These are phyloP conservation scores for Syrrhaptes paradoxus DNA, from an alignment of 2,113 vertebrate species.

Conservation along the genomic window DNA sequence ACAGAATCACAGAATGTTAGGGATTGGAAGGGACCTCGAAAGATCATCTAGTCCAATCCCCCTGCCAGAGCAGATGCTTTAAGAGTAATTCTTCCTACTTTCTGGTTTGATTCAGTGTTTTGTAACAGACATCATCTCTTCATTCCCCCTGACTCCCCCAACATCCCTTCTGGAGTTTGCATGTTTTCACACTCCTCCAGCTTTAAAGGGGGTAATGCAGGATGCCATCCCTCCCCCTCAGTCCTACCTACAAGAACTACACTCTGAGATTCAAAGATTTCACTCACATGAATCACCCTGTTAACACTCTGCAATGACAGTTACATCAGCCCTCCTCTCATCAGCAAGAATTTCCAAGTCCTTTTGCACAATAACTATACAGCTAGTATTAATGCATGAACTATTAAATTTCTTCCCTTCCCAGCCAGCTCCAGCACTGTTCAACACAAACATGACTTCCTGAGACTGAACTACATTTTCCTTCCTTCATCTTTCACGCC, in stretches of 20 bases:
- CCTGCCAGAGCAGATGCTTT: too few relatives aligned
- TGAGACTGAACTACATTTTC: conserved; percentile 15
- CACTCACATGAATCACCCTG: not conserved
- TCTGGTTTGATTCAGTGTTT: conserved; percentile 5
- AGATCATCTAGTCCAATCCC: too few relatives aligned
- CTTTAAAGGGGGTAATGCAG: not conserved
- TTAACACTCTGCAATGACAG: not conserved
- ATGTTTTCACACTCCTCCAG: not conserved
- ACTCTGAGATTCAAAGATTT: not conserved
- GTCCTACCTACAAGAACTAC: not conserved
- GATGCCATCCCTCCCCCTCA: not conserved
- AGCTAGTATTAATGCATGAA: not conserved
- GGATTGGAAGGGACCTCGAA: too few relatives aligned
- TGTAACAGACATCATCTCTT: not conserved
- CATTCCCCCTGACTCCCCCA: not conserved
- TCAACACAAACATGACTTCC: not conserved
- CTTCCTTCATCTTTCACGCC: not conserved
- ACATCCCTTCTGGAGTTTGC: not conserved
- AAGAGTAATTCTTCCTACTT: not conserved
- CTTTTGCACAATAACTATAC: not conserved
- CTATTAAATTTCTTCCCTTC: not conserved
- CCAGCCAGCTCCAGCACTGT: not conserved
- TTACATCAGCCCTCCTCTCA: conserved; percentile 11
- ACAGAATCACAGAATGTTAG: too few relatives aligned
- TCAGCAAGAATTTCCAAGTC: not conserved